Conservation (phyloP, 1,140 invertebrate species). For the Cepaea nemoralis region DNA sequence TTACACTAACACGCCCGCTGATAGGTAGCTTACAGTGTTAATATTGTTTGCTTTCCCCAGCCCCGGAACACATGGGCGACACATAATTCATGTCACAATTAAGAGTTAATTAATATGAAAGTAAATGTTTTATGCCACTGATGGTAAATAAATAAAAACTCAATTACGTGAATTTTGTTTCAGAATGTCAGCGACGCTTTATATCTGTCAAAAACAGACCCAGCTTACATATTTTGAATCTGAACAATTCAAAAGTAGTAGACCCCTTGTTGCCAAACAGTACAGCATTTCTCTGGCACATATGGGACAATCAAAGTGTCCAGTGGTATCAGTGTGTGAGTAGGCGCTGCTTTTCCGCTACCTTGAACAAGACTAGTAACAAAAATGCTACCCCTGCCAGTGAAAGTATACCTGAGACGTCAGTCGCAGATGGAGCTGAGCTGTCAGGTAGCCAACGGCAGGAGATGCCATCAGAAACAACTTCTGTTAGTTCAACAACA, state of each 20-base stretch:
- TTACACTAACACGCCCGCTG: no score
- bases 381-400: not conserved
- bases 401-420: not conserved
- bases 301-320: not conserved
- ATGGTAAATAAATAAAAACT: no score
- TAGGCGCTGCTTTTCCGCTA: not conserved
- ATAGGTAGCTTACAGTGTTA: no score
- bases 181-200: conserved; percentile 6
- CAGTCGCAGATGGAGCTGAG: no score
- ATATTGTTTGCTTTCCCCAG: no score
- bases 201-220: not conserved
- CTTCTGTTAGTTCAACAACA: not conserved
- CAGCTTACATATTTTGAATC: not conserved
- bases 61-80: no score
- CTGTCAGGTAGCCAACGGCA: no score
- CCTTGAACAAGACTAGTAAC: not conserved
- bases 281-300: not conserved
- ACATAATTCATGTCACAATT: no score
- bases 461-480: not conserved
- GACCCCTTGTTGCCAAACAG: not conserved
- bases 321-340: not conserved
- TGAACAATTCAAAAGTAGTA: not conserved
- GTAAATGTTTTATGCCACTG: no score
- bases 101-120: no score
- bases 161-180: not conserved